phyloP scores from a whole-genome alignment of 1,140 invertebrate species.

The Neodiprion lecontei region DNA sequence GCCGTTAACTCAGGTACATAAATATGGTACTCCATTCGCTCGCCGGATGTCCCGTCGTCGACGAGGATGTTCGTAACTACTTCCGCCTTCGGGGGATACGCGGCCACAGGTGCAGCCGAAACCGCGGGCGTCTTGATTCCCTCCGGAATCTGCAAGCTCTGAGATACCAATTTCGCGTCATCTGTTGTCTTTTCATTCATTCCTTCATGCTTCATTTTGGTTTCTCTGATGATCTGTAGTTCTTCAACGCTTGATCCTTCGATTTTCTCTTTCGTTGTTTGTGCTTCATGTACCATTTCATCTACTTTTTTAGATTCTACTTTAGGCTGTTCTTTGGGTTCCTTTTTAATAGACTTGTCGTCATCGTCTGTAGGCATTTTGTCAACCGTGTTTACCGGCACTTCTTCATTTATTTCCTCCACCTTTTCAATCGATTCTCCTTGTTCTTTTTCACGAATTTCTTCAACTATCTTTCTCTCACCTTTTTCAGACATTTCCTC shows the following conservation, averaged over 20 bases:
- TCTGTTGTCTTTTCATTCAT: constrained; percentile 1
- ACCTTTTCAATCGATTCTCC: constrained; percentile 12
- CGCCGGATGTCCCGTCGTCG: constrained; percentile 1
- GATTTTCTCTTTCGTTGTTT: constrained; percentile 14
- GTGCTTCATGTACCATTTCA: constrained; percentile 18
- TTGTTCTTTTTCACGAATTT: neutral
- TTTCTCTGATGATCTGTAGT: neutral
- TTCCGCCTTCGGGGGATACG: constrained; percentile 22
- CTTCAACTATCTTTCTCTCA: neutral
- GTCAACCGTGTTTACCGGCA: neutral
- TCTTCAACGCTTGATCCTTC: constrained; percentile 12
- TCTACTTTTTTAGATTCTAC: constrained; percentile 17
- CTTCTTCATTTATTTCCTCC: neutral
- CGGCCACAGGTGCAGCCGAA: constrained; percentile 22
- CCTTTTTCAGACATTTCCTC: constrained; percentile 14
- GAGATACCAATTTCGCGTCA: too few species aligned
- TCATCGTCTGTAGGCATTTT: constrained; percentile 12
- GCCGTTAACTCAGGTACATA: neutral
- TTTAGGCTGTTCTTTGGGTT: constrained; percentile 17
- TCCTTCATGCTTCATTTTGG: constrained; percentile 18
- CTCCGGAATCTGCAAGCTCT: neutral
- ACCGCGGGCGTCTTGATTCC: neutral
- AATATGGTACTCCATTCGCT: constrained; percentile 5
- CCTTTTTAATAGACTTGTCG: neutral
- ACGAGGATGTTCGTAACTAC: constrained; percentile 10